Evolutionary conservation across 2,113 vertebrate genomes (phyloP).

Genomic region (Phalacrocorax carbo): DNA sequence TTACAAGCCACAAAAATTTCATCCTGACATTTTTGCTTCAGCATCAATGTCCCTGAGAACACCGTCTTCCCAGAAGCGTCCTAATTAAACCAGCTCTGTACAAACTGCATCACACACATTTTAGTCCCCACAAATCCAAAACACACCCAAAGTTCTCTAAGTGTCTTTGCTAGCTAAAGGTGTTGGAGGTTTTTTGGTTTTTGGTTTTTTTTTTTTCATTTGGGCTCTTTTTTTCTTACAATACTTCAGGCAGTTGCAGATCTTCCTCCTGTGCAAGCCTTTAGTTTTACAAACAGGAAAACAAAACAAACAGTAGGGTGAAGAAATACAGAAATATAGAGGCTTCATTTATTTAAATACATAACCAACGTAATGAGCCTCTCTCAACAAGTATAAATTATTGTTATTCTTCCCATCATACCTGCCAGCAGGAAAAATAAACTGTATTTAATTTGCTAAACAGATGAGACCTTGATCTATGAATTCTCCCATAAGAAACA

Average conservation of each 20-base stretch:
- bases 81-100: neutral
- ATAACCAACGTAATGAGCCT: neutral
- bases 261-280: neutral
- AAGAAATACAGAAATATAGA: neutral
- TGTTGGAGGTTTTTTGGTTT: neutral
- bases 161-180: neutral
- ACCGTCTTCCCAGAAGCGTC: neutral
- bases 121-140: neutral
- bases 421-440: neutral
- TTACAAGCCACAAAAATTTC: neutral
- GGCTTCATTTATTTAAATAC: neutral
- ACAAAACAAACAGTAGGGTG: neutral
- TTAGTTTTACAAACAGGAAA: neutral
- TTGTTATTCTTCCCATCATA: neutral
- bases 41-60: neutral
- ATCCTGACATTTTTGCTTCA: neutral
- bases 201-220: neutral
- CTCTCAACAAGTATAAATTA: neutral
- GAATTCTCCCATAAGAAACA: neutral
- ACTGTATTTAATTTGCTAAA: neutral
- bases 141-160: neutral
- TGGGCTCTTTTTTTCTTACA: neutral
- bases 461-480: neutral
- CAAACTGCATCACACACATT: accelerated
- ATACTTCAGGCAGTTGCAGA: neutral